Percentiles rank a stretch among this genome's conserved stretches.
Evolutionary conservation across 2,888 invertebrate species (phyloP).

Genomic region (Enoplolaimus lenunculus): DNA sequence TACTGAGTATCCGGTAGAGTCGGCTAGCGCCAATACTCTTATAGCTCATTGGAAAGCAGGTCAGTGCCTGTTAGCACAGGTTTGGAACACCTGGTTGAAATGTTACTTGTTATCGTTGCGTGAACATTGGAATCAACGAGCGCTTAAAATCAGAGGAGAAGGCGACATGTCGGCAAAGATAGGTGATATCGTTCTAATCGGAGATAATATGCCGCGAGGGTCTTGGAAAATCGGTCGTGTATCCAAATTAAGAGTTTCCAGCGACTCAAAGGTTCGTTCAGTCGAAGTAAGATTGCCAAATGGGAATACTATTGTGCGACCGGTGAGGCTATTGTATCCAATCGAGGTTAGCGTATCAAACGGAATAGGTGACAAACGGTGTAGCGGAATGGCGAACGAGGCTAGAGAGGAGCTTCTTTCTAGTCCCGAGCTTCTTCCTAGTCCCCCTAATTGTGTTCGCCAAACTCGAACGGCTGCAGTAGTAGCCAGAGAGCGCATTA

Average conservation of each 20-base stretch:
- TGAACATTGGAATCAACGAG: background rate
- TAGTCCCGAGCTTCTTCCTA: background rate
- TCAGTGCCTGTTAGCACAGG: background rate
- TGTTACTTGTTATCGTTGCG: background rate
- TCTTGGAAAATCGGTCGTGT: background rate
- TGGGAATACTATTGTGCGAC: background rate
- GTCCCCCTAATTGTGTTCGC: background rate
- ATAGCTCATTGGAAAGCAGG: background rate
- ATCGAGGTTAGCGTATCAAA: background rate
- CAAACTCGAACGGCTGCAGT: background rate
- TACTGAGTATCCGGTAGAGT: background rate
- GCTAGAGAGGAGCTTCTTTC: background rate
- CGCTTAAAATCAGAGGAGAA: background rate
- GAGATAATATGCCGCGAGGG: background rate
- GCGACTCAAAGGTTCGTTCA: background rate
- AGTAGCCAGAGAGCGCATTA: background rate
- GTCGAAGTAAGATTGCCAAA: background rate
- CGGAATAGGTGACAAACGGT: background rate
- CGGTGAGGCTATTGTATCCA: background rate
- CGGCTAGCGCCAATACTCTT: background rate
- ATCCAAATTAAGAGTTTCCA: background rate
- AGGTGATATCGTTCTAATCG: background rate
- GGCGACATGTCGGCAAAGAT: background rate
- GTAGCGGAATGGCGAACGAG: background rate
- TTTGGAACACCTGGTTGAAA: background rate